phyloP scores from a whole-genome alignment of 1,140 invertebrate species.

The Cryptotermes secundus region DNA sequence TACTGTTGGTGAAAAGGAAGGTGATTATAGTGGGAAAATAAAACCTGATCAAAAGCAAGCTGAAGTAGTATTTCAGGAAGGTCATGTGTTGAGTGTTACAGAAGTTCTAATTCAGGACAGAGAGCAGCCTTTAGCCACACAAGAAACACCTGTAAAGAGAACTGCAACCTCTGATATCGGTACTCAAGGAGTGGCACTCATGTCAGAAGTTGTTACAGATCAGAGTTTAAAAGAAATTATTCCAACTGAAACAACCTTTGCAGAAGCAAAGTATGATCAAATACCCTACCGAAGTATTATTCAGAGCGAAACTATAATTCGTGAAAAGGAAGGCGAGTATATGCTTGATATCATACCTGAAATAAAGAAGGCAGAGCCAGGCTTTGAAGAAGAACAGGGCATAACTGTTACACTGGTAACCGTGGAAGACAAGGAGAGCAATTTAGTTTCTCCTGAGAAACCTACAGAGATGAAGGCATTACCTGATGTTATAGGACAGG shows the following conservation, averaged over 20 bases:
- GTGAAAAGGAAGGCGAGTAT: constrained; percentile 36
- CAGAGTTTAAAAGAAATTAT: constrained; percentile 45
- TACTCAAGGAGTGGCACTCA: constrained; percentile 53
- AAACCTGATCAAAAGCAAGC: constrained; percentile 53
- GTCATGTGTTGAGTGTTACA: constrained; percentile 50
- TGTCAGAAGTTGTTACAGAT: constrained; percentile 51
- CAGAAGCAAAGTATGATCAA: constrained; percentile 46
- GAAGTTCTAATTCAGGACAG: constrained; percentile 53
- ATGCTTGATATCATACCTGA: constrained; percentile 33
- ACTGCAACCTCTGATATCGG: constrained; percentile 53
- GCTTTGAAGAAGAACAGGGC: constrained; percentile 42
- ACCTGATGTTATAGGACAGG: constrained; percentile 29
- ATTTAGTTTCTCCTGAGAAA: constrained; percentile 41
- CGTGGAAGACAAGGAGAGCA: constrained; percentile 45
- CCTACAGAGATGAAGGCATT: constrained; percentile 36
- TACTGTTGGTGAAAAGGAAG: constrained; percentile 55
- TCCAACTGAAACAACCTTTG: constrained; percentile 43
- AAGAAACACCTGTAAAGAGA: constrained; percentile 38
- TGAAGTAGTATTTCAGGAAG: constrained; percentile 50
- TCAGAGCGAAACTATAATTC: constrained; percentile 40
- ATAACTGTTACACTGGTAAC: constrained; percentile 42
- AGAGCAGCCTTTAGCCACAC: constrained; percentile 50
- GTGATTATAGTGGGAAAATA: constrained; percentile 44
- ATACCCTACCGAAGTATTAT: constrained; percentile 36
- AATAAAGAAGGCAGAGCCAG: constrained; percentile 41